Evolutionary conservation across 2,797 vertebrate species (phyloP).

Genomic region (Poecilia wingei): DNA sequence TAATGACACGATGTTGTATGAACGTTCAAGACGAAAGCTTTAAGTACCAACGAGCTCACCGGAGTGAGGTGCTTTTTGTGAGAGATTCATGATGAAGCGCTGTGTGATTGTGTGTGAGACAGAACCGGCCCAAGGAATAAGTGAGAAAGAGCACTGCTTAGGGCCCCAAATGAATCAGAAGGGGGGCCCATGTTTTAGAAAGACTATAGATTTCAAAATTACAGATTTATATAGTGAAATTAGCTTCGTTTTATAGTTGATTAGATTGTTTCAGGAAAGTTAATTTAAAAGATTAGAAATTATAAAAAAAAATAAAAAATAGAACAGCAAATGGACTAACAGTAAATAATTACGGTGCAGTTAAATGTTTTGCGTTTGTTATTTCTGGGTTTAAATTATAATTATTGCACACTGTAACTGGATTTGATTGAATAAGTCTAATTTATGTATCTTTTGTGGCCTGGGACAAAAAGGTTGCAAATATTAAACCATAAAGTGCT

Average conservation of each 20-base stretch:
- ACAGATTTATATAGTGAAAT: not conserved
- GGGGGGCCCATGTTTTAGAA: not conserved
- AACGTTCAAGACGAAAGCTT: constrained; percentile 84
- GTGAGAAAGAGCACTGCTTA: not conserved
- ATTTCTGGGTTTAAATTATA: not conserved
- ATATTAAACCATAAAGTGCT: not conserved
- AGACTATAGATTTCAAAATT: not conserved
- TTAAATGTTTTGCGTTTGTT: not conserved
- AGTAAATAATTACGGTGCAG: not conserved
- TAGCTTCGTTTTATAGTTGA: not conserved
- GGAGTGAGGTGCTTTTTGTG: constrained; percentile 58
- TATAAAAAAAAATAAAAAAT: not conserved
- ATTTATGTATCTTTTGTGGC: not conserved
- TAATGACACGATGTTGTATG: constrained; percentile 65
- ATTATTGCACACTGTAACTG: not conserved
- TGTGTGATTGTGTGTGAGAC: constrained; percentile 13
- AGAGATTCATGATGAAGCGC: constrained; percentile 59
- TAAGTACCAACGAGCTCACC: constrained; percentile 82
- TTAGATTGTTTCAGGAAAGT: not conserved
- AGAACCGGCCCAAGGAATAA: constrained; percentile 7
- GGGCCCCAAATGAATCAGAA: not conserved
- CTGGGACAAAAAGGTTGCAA: not conserved
- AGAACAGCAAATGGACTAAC: not conserved
- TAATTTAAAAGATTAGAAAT: not conserved
- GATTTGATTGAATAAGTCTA: not conserved